Evolutionary conservation across 2,113 vertebrate species (phyloP).

Genomic region (Oplegnathus fasciatus): DNA sequence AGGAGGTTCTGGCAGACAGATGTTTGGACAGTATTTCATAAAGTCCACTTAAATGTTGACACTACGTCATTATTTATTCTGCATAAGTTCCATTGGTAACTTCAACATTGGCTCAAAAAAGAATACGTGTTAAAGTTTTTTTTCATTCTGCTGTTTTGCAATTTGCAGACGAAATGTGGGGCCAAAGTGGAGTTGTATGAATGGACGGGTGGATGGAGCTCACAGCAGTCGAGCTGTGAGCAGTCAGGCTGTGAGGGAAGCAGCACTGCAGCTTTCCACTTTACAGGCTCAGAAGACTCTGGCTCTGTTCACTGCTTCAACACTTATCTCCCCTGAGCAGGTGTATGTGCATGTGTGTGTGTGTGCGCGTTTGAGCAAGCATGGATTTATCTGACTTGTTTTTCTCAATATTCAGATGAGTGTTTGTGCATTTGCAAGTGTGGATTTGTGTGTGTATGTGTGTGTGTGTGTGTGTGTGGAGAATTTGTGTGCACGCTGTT

Average conservation of each 20-base stretch:
- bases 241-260: conserved; percentile 39
- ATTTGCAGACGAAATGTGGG: conserved; percentile 25
- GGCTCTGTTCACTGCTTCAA: conserved; percentile 58
- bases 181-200: conserved; percentile 13
- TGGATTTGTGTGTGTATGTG: conserved; percentile 22
- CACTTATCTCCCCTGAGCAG: conserved; percentile 80
- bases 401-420: conserved; percentile 40
- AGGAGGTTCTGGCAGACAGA: not conserved
- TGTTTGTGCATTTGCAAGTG: conserved; percentile 39
- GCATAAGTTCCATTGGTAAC: not conserved
- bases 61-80: not conserved
- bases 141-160: conserved; percentile 16
- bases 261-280: conserved; percentile 53
- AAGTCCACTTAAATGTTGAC: not conserved
- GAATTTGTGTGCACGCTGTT: not conserved
- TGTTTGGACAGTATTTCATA: not conserved
- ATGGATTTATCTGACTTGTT: conserved; percentile 54
- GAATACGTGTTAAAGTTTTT: not conserved
- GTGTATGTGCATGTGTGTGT: conserved; percentile 47
- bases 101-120: not conserved
- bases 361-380: conserved; percentile 7
- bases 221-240: conserved; percentile 34
- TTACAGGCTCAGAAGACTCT: conserved; percentile 54
- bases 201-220: conserved; percentile 16
- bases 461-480: not conserved